These are phyloP conservation scores for Matsumyia berberina DNA, from an alignment of 2,888 invertebrate species.

Conservation along the genomic window DNA sequence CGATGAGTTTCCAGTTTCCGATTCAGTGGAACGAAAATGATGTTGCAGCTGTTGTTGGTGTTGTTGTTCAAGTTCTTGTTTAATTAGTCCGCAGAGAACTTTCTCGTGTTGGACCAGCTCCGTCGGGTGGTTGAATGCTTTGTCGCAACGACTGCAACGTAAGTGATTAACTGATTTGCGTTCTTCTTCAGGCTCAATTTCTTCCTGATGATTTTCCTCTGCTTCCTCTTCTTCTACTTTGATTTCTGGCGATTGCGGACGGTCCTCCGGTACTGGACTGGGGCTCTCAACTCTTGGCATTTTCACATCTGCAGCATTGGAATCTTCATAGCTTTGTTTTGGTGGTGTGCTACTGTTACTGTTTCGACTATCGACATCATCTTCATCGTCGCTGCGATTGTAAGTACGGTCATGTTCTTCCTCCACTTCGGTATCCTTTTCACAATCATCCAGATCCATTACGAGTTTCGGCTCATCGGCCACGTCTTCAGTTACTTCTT, in stretches of 20 bases:
- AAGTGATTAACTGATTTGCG: slow-evolving; percentile 78
- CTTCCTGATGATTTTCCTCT: slow-evolving; percentile 80
- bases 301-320: slow-evolving; percentile 57
- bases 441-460: slow-evolving; percentile 89
- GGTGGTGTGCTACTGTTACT: slow-evolving; percentile 65
- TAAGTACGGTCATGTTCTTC: slow-evolving; percentile 85
- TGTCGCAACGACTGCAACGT: slow-evolving; percentile 87
- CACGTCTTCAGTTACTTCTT: slow-evolving; percentile 87
- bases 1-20: slow-evolving; percentile 73
- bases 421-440: slow-evolving; percentile 81
- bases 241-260: slow-evolving; percentile 83
- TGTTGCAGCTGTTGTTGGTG: slow-evolving; percentile 84
- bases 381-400: slow-evolving; percentile 67
- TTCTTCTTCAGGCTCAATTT: slow-evolving; percentile 63
- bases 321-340: slow-evolving; percentile 68
- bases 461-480: slow-evolving; percentile 87
- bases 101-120: slow-evolving; percentile 91
- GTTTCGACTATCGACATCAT: slow-evolving; percentile 66
- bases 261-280: slow-evolving; percentile 83
- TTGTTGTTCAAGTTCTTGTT: slow-evolving; percentile 87
- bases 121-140: slow-evolving; percentile 86
- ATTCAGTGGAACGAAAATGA: slow-evolving; percentile 70
- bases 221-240: slow-evolving; percentile 75
- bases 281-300: slow-evolving; percentile 38
- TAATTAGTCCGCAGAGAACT: slow-evolving; percentile 85